Percentiles rank a stretch among this genome's conserved stretches.
These are phyloP conservation scores for Mesitornis unicolor DNA, from an alignment of 2,113 vertebrate genomes.

Conservation along the genomic window DNA sequence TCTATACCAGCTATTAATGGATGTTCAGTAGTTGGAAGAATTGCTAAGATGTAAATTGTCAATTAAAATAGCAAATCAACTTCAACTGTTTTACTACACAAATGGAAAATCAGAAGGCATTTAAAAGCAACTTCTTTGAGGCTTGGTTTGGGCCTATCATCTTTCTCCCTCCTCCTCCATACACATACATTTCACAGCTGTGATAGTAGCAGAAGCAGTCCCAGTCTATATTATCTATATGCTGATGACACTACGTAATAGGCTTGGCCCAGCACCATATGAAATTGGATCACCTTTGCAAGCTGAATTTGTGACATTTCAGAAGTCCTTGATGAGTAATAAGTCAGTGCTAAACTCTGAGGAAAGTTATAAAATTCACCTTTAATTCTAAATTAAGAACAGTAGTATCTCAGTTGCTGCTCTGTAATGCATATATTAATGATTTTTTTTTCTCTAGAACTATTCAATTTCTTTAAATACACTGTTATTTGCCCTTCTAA, in stretches of 20 bases:
- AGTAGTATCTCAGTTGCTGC: background rate
- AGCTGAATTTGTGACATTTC: background rate
- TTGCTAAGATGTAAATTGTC: background rate
- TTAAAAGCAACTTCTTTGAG: background rate
- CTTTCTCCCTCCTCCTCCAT: background rate
- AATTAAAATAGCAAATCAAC: background rate
- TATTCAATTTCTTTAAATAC: background rate
- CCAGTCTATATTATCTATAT: background rate
- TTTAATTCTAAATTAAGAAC: conserved; percentile 25
- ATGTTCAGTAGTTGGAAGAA: background rate
- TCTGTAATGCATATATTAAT: background rate
- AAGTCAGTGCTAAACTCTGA: conserved; percentile 17
- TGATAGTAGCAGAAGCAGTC: background rate
- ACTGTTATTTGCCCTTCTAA: background rate
- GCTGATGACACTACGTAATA: background rate
- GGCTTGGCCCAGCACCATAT: background rate
- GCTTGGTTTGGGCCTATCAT: background rate
- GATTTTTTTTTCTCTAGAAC: background rate
- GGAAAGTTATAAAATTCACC: conserved; percentile 20
- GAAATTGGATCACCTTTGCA: background rate
- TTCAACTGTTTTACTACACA: background rate
- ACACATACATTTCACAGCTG: background rate
- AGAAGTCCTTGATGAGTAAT: background rate
- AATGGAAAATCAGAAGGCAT: background rate
- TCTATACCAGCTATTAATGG: background rate